A percentile compares a stretch with the other conserved stretches of the same genome.
These are phyloP conservation scores for Umimayanthus chanpuru DNA, from an alignment of 92 coral and sea anemone genomes.

Conservation along the genomic window DNA sequence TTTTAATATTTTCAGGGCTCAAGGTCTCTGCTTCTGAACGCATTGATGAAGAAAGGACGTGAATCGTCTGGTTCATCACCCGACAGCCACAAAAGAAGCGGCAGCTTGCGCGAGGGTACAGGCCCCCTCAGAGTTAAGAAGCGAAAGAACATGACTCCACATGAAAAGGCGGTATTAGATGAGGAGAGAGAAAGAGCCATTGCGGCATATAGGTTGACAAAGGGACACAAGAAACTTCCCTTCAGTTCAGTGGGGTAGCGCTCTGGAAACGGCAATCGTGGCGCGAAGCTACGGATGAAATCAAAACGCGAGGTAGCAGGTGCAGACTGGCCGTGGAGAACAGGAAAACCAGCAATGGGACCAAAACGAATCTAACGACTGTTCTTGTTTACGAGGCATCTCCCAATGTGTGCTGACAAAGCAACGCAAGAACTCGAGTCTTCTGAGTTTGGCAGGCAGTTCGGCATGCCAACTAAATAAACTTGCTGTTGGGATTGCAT, in stretches of 20 bases:
- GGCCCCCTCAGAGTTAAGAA: slow-evolving; percentile 64
- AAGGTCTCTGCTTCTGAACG: slow-evolving; percentile 62
- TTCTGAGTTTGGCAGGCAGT: neutral
- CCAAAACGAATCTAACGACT: neutral
- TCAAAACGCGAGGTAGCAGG: neutral
- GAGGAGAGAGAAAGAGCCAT: slow-evolving; percentile 78
- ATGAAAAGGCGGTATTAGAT: slow-evolving; percentile 69
- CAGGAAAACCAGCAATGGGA: neutral
- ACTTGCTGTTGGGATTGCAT: neutral
- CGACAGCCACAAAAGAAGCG: slow-evolving; percentile 25
- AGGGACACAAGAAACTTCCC: slow-evolving; percentile 47
- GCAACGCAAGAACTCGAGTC: neutral
- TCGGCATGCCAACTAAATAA: neutral
- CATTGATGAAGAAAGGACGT: slow-evolving; percentile 34
- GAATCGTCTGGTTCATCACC: neutral
- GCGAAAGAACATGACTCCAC: slow-evolving; percentile 85
- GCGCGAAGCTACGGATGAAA: neutral
- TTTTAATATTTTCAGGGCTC: slow-evolving; percentile 51
- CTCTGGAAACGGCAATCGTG: neutral
- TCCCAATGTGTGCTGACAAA: neutral
- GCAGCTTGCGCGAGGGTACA: neutral
- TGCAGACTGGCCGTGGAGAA: neutral
- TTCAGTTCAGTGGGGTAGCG: neutral
- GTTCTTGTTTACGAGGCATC: neutral
- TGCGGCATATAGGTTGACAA: slow-evolving; percentile 67